Evolutionary conservation across 1,140 invertebrate species (phyloP), one percentile per base, ranked within the genome.

Genomic region (Drosophila orosa): DNA sequence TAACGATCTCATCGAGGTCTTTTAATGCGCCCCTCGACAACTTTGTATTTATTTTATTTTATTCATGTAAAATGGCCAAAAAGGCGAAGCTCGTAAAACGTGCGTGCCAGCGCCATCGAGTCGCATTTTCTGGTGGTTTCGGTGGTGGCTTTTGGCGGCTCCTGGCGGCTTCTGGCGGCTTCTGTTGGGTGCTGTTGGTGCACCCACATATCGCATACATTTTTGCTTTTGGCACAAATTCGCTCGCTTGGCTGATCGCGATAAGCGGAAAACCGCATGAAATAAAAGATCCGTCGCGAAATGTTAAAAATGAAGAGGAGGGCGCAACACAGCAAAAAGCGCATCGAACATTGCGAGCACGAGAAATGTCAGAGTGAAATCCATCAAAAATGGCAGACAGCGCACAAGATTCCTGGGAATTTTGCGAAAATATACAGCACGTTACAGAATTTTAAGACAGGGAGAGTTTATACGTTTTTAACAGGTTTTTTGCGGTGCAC

Each of bases 141-240:
- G 22, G 24, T 47, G 42, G 39, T 12, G 54, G 55, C 61, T 52
- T 59, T n/a, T n/a, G n/a, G n/a, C n/a, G n/a, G n/a, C n/a, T n/a
- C n/a, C n/a, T 63, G 35, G 58, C 27, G 29, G 37, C 24, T 48
- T 19, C 33, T 58, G 63, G 13, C 40, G 52, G 22, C 56, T 45
- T 58, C 57, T 17, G 29, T 61, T 48, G 40, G 17, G 4, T 7
- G 17, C 47, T 19, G 37, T 61, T 61, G 74, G 62, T 86, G 84
- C 79, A 87, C 83, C 79, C 80, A 86, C 82, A 86, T 87, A 66
- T 75, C 72, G 72, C 52, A 73, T 74, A 37, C 63, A 37, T 72
- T 59, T 76, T 62, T 29, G 72, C 73, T 76, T 81, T 84, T 86
- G 84, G 84, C 84, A 87, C 84, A 89, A 61, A 77, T 78, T 80